Conservation (phyloP, 2,113 vertebrate genomes). For the Echinops telfairi region DNA sequence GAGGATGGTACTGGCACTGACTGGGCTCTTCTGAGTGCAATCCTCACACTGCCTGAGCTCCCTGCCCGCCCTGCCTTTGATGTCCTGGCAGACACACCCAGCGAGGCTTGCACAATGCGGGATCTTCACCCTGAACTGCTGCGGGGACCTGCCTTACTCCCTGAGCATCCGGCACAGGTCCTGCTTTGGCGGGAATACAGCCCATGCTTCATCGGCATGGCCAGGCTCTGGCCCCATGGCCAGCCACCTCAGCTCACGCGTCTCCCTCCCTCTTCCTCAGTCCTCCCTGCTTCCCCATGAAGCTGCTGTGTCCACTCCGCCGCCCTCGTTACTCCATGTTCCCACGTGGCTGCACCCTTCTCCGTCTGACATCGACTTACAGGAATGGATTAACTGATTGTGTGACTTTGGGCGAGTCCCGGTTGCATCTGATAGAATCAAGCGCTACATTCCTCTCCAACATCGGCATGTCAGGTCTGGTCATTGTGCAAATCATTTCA, state of each 20-base stretch:
- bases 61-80: neutral
- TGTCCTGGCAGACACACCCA: neutral
- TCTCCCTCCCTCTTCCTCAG: neutral
- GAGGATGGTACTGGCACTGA: rapidly evolving
- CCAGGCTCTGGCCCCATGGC: neutral
- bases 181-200: neutral
- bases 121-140: neutral
- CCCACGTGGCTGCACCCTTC: neutral
- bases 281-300: neutral
- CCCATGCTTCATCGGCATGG: too few relatives aligned
- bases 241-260: neutral
- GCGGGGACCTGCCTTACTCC: neutral
- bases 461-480: neutral
- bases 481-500: neutral
- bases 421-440: neutral
- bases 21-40: neutral
- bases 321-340: neutral
- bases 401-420: neutral
- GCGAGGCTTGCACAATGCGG: neutral
- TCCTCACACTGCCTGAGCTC: neutral
- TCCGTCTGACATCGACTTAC: neutral
- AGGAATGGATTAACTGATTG: neutral
- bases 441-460: neutral
- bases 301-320: neutral
- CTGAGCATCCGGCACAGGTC: neutral